Percentiles rank a stretch among this genome's conserved stretches.
Conservation (phyloP, 1,140 invertebrate species). For the Leguminivora glycinivorella region DNA sequence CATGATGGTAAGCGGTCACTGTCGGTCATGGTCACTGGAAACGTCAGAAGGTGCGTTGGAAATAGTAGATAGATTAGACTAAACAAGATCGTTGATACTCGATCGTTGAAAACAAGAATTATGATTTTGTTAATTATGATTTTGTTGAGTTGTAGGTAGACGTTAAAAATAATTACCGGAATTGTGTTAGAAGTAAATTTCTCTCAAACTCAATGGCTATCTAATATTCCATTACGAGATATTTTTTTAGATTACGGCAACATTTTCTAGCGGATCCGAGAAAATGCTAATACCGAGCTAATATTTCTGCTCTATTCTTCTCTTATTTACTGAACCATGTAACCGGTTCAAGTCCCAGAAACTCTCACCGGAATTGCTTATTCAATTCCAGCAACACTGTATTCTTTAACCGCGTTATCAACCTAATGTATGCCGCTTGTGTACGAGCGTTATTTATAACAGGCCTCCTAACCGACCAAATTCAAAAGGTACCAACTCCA, state of each 20-base stretch:
- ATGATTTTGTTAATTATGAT: no score
- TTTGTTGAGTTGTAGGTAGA: no score
- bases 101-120: no score
- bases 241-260: not conserved
- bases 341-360: not conserved
- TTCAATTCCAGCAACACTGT: slow-evolving; percentile 22
- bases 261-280: not conserved
- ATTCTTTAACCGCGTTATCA: slow-evolving; percentile 8
- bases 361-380: not conserved
- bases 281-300: not conserved
- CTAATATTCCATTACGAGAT: not conserved
- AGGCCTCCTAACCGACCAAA: not conserved
- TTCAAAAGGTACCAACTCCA: not conserved
- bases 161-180: no score
- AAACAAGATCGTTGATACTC: no score
- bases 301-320: not conserved
- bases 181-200: not conserved
- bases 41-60: no score
- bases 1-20: no score
- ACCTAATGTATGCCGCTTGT: slow-evolving; percentile 11
- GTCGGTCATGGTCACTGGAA: no score
- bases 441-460: slow-evolving; percentile 12
- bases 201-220: not conserved
- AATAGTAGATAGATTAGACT: no score
- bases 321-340: not conserved